These are phyloP conservation scores for Papilio helenus DNA, from an alignment of 1,140 invertebrate genomes.

Conservation along the genomic window DNA sequence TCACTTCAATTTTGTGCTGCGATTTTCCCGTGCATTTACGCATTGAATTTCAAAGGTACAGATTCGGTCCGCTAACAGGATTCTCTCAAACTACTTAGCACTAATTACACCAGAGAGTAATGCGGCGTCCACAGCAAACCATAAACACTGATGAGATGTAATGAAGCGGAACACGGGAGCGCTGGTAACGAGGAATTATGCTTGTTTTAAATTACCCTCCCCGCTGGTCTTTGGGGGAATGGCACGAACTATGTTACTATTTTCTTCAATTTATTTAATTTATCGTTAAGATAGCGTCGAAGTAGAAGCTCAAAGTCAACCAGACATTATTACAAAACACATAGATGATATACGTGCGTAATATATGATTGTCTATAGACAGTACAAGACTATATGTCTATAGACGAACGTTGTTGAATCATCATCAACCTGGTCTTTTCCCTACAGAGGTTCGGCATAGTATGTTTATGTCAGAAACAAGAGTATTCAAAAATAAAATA, in stretches of 20 bases:
- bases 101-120: slow-evolving; percentile 18
- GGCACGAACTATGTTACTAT: not conserved
- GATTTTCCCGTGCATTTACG: not conserved
- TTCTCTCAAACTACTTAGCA: slow-evolving; percentile 14
- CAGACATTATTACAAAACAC: not conserved
- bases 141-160: slow-evolving; percentile 23
- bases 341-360: too few relatives aligned
- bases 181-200: slow-evolving; percentile 1
- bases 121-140: slow-evolving; percentile 12
- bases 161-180: slow-evolving; percentile 20
- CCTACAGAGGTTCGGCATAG: too few relatives aligned
- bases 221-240: not conserved
- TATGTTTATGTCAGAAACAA: too few relatives aligned
- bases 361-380: too few relatives aligned
- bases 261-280: not conserved
- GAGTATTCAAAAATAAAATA: too few relatives aligned
- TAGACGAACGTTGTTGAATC: too few relatives aligned
- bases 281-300: not conserved
- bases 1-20: not conserved
- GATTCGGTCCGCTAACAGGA: not conserved
- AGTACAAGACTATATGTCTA: too few relatives aligned
- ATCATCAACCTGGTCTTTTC: too few relatives aligned
- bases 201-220: slow-evolving; percentile 11
- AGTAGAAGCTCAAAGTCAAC: not conserved
- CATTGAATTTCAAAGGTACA: not conserved